Evolutionary conservation across 2,888 invertebrate species (phyloP), one percentile per base, ranked within the genome.

Genomic region (Phlogophora meticulosa): DNA sequence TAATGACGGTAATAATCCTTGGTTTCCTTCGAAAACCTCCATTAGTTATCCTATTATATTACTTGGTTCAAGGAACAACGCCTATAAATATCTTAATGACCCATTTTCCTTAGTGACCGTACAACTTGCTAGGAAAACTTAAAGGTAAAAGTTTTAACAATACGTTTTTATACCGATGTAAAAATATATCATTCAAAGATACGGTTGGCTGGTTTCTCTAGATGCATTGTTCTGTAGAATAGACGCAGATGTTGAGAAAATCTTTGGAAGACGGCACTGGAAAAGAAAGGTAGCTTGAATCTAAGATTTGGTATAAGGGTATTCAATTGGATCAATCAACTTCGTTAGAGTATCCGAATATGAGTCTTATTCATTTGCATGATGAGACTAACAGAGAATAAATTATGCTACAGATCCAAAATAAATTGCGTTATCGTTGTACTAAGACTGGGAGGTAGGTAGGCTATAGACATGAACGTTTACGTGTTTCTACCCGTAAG

Each of bases 21-120:
- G 40, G 34, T 20, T 28, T 60, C 9, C n/a, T 46, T 34, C 49
- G 11, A 34, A 36, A 49, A 49, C 36, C 36, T 72, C 22, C 10
- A 3, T 28, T 67, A 28, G 22, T 51, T 45, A 45, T 11, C 40
- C 17, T 51, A 28, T 51, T 28, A 28, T 40, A 45, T 57, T 55
- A 75, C 10, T 57, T 51, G 34, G 15, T 36, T 68, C 28, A 17
- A 68, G 20, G 24, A 57, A 22, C 20, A 24, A 34, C 43, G 43
- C 28, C 40, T 57, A 28, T 45, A 56, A 40, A 56, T 74, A 68
- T 57, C 28, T 43, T 51, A 67, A 67, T 51, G 57, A 75, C 40
- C 75, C 34, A 68, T 45, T 57, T 68, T 55, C 7, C 34, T 36
- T 57, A 40, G 32, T 24, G 32, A 38, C 48, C 38, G 10, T 28